phyloP scores from a whole-genome alignment of 2,797 vertebrate genomes.

The Sardinella longiceps region DNA sequence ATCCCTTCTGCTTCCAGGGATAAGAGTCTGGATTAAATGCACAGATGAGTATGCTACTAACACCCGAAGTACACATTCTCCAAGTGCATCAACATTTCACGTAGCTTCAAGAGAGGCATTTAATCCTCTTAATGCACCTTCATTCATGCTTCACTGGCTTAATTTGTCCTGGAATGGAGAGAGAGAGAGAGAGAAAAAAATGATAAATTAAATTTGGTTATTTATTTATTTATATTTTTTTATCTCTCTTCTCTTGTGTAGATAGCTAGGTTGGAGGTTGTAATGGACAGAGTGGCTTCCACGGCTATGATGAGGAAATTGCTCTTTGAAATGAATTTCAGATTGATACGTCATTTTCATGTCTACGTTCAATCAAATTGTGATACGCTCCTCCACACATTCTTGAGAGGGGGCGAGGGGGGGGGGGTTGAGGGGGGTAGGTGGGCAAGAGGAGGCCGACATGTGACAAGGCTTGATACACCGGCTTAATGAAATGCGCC shows the following conservation, averaged over 20 bases:
- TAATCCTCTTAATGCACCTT: conserved; percentile 15
- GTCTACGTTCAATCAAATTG: conserved; percentile 18
- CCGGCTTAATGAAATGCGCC: conserved; percentile 6
- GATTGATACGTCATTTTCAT: conserved; percentile 4
- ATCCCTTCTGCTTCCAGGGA: not conserved
- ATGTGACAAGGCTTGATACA: conserved; percentile 5
- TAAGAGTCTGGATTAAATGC: not conserved
- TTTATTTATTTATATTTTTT: no score
- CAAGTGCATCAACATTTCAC: conserved; percentile 1
- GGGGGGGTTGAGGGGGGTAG: no score
- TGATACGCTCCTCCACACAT: not conserved
- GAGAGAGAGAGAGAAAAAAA: no score
- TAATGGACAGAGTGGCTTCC: conserved; percentile 1
- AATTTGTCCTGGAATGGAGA: not conserved
- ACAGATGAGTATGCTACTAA: not conserved
- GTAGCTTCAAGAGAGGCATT: not conserved
- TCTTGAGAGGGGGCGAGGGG: not conserved
- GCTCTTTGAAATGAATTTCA: conserved; percentile 25
- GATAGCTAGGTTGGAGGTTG: not conserved
- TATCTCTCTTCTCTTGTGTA: not conserved
- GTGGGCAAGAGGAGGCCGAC: not conserved
- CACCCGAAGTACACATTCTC: not conserved
- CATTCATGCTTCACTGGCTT: conserved; percentile 17
- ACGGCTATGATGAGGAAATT: conserved; percentile 18
- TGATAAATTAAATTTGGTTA: not conserved